phyloP scores from a whole-genome alignment of 2,888 invertebrate species.

The Masnerella sp. region DNA sequence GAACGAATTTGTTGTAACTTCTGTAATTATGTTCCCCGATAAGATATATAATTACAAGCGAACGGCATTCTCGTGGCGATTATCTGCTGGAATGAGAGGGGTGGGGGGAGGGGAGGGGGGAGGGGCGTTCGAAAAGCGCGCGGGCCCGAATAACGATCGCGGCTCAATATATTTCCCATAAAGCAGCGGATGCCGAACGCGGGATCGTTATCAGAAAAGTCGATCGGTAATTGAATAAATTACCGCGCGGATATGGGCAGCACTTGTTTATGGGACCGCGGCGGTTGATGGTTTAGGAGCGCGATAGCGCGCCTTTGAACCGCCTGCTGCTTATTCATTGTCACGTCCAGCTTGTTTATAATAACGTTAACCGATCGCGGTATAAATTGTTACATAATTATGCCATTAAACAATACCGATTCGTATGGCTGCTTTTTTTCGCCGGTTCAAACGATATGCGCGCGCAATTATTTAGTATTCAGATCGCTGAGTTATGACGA shows the following conservation, averaged over 20 bases:
- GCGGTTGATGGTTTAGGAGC: conserved; percentile 29
- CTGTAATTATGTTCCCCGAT: conserved; percentile 50
- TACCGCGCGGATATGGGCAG: conserved; percentile 31
- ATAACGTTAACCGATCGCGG: conserved; percentile 38
- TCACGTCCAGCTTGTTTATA: conserved; percentile 51
- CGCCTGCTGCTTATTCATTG: conserved; percentile 42
- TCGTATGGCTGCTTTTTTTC: conserved; percentile 19
- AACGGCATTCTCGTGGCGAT: conserved; percentile 14
- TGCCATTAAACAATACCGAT: conserved; percentile 41
- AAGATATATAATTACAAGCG: conserved; percentile 44
- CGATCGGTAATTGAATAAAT: conserved; percentile 61
- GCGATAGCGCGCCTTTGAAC: conserved; percentile 35
- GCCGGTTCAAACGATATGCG: conserved; percentile 7
- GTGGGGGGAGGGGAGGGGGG: too few species aligned
- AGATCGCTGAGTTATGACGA: conserved; percentile 16
- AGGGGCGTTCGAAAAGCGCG: conserved; percentile 13
- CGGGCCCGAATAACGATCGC: conserved; percentile 45
- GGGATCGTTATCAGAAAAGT: conserved; percentile 50
- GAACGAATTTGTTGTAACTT: conserved; percentile 40
- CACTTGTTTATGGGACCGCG: conserved; percentile 41
- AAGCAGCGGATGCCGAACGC: conserved; percentile 51
- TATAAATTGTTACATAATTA: conserved; percentile 47
- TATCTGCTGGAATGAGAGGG: too few species aligned
- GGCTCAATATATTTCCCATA: conserved; percentile 54
- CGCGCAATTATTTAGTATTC: too few species aligned